Evolutionary conservation across 2,797 vertebrate genomes (phyloP), one percentile per base, ranked within the genome.

Genomic region (Aldrovandia affinis): DNA sequence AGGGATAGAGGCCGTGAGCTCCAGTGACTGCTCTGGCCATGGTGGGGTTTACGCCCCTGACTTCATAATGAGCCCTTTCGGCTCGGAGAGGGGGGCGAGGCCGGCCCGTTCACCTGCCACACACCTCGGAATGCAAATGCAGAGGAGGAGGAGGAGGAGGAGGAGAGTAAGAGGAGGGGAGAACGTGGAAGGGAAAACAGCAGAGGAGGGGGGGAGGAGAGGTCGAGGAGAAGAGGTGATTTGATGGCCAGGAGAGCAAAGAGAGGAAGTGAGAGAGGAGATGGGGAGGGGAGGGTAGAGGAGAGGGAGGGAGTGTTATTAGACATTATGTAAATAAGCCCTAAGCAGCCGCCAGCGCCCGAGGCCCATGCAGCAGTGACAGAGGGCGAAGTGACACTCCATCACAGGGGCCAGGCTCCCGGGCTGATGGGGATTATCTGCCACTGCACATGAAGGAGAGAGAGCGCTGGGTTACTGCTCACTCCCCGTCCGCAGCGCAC

Each of bases 361-460:
- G 28, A 28, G 77, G 70, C 33, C 42, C 9, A 5, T 15, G 25
- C 15, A 52, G 44, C 77, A 78, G 77, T 47, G 63, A 33, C 63
- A 28, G 42, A n/a, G 44, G 22, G n/a, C 15, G 25, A 78, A 52
- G 5, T 47, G 77, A 78, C 77, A 28, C 44, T 78, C 47, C n/a
- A 50, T 47, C 75, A 44, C 25, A 25, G 7, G 39, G 44, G 44
- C 25, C 25, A 20, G 25, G 75, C 8, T 78, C 30, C 44, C 22
- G 36, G 22, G 44, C 10, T 78, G 77, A 78, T 78, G 28, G 77
- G 77, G 77, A 78, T 78, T 47, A 78, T 78, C 22, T 12, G 44
- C 10, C 77, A 14, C 75, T 50, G 22, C 42, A 78, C n/a, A 28
- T 52, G 44, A 52, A 78, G 77, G 47, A 78, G 42, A 14, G 77